Conservation (phyloP, 2,888 invertebrate genomes). For the Agrotis segetum region DNA sequence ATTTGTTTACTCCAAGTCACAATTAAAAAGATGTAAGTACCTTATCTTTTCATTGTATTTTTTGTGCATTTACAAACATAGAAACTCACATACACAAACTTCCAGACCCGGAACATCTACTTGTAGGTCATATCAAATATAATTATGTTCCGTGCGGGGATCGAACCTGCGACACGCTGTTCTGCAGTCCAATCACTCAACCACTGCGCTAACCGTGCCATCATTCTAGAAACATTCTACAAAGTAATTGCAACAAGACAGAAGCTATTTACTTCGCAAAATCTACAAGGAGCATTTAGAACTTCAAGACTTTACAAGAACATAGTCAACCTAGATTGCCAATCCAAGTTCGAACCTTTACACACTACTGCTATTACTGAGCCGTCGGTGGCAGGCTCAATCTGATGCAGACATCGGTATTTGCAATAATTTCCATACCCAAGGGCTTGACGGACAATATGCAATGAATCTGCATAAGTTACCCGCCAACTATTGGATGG, state of each 20-base stretch:
- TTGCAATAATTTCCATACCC: conserved; percentile 51
- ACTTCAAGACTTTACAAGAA: neutral
- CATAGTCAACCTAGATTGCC: conserved; percentile 32
- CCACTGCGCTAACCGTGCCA: too few relatives aligned
- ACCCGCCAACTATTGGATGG: conserved; percentile 7
- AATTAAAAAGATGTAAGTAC: neutral
- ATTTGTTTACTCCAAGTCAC: neutral
- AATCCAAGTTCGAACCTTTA: conserved; percentile 47
- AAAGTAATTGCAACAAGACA: neutral
- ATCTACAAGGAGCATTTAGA: neutral
- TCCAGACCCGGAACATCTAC: too few relatives aligned
- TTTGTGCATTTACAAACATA: too few relatives aligned
- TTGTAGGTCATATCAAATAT: too few relatives aligned
- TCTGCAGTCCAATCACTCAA: too few relatives aligned
- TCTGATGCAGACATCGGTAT: conserved; percentile 26
- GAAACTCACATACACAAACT: too few relatives aligned
- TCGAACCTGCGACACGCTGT: too few relatives aligned
- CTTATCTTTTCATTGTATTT: too few relatives aligned
- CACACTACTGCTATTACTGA: conserved; percentile 30
- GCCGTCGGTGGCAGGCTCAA: conserved; percentile 5
- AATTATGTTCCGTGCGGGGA: too few relatives aligned
- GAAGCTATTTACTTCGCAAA: neutral
- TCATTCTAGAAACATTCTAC: neutral
- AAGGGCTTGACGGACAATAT: conserved; percentile 35
- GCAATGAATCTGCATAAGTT: conserved; percentile 26